These are phyloP conservation scores for Malurus cyaneus DNA, from an alignment of 2,113 vertebrate species.

Conservation along the genomic window DNA sequence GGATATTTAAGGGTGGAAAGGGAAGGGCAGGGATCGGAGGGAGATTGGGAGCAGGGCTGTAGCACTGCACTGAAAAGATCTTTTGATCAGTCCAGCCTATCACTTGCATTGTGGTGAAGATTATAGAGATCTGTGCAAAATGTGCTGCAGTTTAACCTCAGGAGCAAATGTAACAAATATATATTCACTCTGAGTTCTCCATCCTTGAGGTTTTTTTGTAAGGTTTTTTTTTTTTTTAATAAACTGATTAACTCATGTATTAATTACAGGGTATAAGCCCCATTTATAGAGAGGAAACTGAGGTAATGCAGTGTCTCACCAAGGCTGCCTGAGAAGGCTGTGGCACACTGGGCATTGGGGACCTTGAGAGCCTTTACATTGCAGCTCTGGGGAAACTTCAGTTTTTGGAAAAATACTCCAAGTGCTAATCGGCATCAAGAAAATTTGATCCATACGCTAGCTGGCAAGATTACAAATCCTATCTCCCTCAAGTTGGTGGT, in stretches of 20 bases:
- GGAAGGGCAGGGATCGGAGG: not conserved
- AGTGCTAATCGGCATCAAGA: not conserved
- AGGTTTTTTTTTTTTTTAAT: not conserved
- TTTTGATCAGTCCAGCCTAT: not conserved
- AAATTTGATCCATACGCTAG: not conserved
- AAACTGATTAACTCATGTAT: not conserved
- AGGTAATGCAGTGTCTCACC: not conserved
- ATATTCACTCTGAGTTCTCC: not conserved
- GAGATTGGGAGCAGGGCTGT: not conserved
- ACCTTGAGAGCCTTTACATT: not conserved
- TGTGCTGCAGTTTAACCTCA: not conserved
- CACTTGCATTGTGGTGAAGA: not conserved
- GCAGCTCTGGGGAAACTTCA: not conserved
- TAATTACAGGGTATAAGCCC: not conserved
- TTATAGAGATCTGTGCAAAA: not conserved
- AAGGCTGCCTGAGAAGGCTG: not conserved
- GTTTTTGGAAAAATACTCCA: not conserved
- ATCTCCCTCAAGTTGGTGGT: not conserved
- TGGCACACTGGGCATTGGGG: not conserved
- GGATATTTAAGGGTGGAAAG: not conserved
- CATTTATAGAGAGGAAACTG: not conserved
- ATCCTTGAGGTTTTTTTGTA: not conserved
- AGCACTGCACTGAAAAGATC: not conserved
- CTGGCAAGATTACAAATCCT: not conserved
- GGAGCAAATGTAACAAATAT: fast-evolving